These are phyloP conservation scores for Drosophila nebulosa DNA, from an alignment of 1,140 invertebrate species.

Conservation along the genomic window DNA sequence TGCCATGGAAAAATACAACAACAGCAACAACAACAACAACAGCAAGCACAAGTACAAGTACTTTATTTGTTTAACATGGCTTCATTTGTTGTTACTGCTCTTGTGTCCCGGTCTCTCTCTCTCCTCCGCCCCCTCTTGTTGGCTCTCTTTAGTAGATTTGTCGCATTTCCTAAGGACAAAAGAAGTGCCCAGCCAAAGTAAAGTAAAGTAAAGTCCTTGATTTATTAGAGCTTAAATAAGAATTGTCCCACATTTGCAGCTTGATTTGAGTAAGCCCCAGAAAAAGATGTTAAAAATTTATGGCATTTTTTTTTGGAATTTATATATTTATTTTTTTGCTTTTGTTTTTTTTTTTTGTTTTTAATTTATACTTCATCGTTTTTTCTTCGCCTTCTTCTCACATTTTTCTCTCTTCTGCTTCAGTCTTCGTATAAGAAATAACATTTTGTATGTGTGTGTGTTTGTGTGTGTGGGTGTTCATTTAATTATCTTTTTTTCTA, in stretches of 20 bases:
- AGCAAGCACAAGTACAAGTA: constrained; percentile 41
- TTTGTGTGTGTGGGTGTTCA: constrained; percentile 43
- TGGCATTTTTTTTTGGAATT: neutral
- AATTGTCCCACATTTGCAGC: constrained; percentile 5
- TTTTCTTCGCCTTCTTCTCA: constrained; percentile 27
- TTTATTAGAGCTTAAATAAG: constrained; percentile 21
- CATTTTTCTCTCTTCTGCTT: constrained; percentile 20
- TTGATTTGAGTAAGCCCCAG: neutral
- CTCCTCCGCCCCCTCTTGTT: no score
- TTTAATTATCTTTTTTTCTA: constrained; percentile 1
- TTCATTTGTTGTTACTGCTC: constrained; percentile 24
- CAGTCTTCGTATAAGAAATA: constrained; percentile 81
- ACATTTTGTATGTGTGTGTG: constrained; percentile 69
- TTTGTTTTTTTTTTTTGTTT: constrained; percentile 63
- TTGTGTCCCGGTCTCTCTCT: neutral
- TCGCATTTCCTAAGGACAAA: constrained; percentile 37
- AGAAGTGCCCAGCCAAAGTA: neutral
- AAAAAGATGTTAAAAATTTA: neutral
- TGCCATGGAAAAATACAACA: constrained; percentile 17
- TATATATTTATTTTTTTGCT: constrained; percentile 29
- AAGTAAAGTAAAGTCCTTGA: constrained; percentile 15
- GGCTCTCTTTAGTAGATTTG: constrained; percentile 21
- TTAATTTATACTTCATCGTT: constrained; percentile 64
- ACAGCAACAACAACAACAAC: no score
- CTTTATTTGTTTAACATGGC: constrained; percentile 72